phyloP scores from a whole-genome alignment of 2,113 vertebrate genomes.

The Grammomys surdaster region DNA sequence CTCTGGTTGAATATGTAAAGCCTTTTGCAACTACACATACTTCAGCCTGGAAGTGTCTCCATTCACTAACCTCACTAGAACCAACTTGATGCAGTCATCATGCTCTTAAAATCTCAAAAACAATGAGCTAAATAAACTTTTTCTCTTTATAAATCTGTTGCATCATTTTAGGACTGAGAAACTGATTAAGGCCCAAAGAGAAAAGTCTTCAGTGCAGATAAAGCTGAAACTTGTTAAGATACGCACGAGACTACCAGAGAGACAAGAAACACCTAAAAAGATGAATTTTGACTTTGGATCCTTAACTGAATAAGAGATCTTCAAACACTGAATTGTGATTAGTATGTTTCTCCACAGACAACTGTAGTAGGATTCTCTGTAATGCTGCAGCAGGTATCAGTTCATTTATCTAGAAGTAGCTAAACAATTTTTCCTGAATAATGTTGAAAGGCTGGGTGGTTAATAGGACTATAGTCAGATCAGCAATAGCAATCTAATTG shows the following conservation, averaged over 20 bases:
- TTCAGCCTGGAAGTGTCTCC: background rate
- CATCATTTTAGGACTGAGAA: background rate
- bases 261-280: slow-evolving; percentile 11
- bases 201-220: slow-evolving; percentile 30
- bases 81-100: background rate
- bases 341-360: slow-evolving; percentile 18
- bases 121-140: background rate
- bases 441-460: background rate
- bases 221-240: slow-evolving; percentile 33
- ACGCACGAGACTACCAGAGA: background rate
- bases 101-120: background rate
- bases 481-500: background rate
- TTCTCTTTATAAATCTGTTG: background rate
- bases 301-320: slow-evolving; percentile 32
- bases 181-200: background rate
- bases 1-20: background rate
- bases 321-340: slow-evolving; percentile 29
- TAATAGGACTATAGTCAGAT: background rate
- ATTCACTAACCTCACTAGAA: background rate
- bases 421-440: slow-evolving; percentile 47
- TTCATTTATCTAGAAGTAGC: slow-evolving; percentile 44
- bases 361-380: slow-evolving; percentile 22
- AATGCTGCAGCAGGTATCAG: background rate
- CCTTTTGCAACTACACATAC: background rate
- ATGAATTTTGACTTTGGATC: slow-evolving; percentile 29